These are phyloP conservation scores for Pica pica DNA, from an alignment of 2,113 vertebrate genomes.

Conservation along the genomic window DNA sequence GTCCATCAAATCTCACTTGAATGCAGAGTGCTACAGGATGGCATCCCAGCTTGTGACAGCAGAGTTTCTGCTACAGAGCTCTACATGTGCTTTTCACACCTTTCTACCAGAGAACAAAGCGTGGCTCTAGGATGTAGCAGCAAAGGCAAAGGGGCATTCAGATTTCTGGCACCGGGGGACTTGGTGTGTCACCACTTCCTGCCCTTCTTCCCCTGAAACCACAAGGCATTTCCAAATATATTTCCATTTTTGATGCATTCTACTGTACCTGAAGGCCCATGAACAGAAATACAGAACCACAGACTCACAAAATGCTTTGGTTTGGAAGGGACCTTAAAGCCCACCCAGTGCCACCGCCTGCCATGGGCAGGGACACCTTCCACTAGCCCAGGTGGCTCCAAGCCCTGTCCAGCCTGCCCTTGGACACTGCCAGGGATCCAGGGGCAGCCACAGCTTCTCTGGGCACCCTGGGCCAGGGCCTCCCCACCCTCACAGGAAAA, in stretches of 20 bases:
- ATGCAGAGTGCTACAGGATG: background rate
- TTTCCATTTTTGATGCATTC: background rate
- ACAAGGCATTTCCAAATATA: background rate
- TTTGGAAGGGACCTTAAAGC: fast-evolving
- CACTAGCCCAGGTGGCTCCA: fast-evolving
- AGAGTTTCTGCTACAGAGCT: background rate
- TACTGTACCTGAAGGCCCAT: background rate
- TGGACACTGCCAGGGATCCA: background rate
- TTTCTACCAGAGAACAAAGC: background rate
- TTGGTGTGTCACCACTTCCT: background rate
- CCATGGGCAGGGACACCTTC: background rate
- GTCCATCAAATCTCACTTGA: background rate
- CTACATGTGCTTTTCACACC: too few relatives aligned
- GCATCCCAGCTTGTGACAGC: background rate
- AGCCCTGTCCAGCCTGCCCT: fast-evolving
- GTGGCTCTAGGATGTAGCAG: fast-evolving
- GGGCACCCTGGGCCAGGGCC: background rate
- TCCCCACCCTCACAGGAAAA: fast-evolving
- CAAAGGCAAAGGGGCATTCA: background rate
- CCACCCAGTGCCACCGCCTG: background rate
- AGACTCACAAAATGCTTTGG: background rate
- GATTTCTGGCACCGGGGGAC: background rate
- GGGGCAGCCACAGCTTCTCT: background rate
- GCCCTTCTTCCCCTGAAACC: background rate
- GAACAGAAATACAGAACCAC: background rate